Conservation (phyloP, 2,797 vertebrate species). For the Ptychadena robeensis region DNA sequence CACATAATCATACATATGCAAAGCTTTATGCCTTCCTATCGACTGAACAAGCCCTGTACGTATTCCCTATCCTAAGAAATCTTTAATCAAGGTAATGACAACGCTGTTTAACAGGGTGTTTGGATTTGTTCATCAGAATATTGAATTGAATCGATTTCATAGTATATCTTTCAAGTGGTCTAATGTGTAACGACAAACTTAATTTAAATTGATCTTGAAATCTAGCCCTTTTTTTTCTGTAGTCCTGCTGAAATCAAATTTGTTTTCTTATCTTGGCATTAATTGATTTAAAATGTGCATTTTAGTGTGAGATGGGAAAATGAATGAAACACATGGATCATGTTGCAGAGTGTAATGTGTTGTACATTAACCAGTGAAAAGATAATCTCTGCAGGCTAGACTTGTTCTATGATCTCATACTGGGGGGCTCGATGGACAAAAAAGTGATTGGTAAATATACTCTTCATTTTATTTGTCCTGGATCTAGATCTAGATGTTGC, state of each 20-base stretch:
- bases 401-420: background rate
- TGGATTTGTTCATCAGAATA: slow-evolving; percentile 34
- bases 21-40: background rate
- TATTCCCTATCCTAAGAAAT: slow-evolving; percentile 1
- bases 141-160: slow-evolving; percentile 36
- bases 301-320: slow-evolving; percentile 17
- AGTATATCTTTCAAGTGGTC: slow-evolving; percentile 25
- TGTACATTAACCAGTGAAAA: slow-evolving; percentile 6
- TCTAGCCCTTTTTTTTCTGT: slow-evolving; percentile 29
- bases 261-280: slow-evolving; percentile 36
- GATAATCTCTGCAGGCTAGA: background rate
- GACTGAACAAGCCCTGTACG: background rate
- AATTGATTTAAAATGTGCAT: slow-evolving; percentile 33
- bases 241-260: slow-evolving; percentile 26
- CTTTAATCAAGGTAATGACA: slow-evolving; percentile 43
- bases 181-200: slow-evolving; percentile 51
- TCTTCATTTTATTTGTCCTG: background rate
- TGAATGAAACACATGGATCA: slow-evolving; percentile 12
- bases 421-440: background rate
- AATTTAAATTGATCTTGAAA: slow-evolving; percentile 57
- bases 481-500: background rate
- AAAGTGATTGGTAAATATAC: background rate
- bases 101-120: slow-evolving; percentile 18
- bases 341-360: slow-evolving; percentile 34
- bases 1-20: background rate